Conservation (phyloP, 2,113 vertebrate species). For the Spea multiplicata region DNA sequence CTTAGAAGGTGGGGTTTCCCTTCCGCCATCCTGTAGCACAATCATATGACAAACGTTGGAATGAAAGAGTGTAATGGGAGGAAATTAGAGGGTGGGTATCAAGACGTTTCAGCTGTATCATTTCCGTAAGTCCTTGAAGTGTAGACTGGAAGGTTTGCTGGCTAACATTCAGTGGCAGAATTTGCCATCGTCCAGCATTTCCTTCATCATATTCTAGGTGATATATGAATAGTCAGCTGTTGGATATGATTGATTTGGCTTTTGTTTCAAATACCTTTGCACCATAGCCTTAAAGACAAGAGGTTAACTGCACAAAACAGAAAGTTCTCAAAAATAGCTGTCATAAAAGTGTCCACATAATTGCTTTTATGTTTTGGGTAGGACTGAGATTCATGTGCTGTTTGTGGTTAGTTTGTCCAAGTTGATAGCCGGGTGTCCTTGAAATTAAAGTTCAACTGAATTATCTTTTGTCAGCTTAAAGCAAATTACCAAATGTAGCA, state of each 20-base stretch:
- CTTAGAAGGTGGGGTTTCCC: background rate
- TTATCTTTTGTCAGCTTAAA: constrained; percentile 35
- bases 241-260: background rate
- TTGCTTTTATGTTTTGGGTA: constrained; percentile 12
- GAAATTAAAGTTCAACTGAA: constrained; percentile 15
- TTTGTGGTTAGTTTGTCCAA: background rate
- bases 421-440: constrained; percentile 8
- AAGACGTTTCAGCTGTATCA: constrained; percentile 17
- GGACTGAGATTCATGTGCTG: background rate
- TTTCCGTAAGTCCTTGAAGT: constrained; percentile 33
- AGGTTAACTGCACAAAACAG: background rate
- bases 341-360: background rate
- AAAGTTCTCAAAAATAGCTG: background rate
- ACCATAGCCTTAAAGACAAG: background rate
- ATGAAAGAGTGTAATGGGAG: constrained; percentile 29
- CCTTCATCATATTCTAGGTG: background rate
- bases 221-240: constrained; percentile 8
- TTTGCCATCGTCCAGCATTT: background rate
- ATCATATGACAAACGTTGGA: constrained; percentile 31
- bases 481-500: constrained; percentile 28
- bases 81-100: constrained; percentile 25
- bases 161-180: too few relatives aligned
- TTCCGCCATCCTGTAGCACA: constrained; percentile 2
- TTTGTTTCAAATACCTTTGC: background rate
- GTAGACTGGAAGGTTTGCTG: background rate